Percentiles rank a stretch among this genome's conserved stretches.
Conservation (phyloP, 2,797 vertebrate species). For the Danio tinwini region DNA sequence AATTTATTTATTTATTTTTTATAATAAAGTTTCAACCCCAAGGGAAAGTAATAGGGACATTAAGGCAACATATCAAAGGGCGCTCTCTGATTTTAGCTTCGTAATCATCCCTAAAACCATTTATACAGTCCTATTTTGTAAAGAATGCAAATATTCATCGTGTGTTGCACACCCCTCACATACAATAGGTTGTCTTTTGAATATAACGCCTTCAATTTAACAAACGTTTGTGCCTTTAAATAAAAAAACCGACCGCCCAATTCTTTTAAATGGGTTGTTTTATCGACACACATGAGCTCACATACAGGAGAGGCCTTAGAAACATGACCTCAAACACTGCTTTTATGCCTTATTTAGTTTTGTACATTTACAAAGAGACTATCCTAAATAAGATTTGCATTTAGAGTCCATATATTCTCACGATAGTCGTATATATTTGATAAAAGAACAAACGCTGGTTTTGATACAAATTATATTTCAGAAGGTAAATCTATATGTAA, state of each 20-base stretch:
- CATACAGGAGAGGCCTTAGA: conserved; percentile 53
- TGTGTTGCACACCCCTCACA: conserved; percentile 34
- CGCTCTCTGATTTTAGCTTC: conserved; percentile 1
- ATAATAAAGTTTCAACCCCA: conserved; percentile 24
- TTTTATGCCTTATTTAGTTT: conserved; percentile 75
- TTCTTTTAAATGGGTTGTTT: conserved; percentile 46
- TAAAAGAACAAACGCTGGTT: conserved; percentile 75
- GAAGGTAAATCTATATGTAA: conserved; percentile 52
- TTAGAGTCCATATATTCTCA: conserved; percentile 50
- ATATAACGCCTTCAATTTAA: conserved; percentile 65
- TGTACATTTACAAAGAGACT: conserved; percentile 43
- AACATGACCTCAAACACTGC: conserved; percentile 60
- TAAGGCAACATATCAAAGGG: conserved; percentile 4
- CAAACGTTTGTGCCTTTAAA: conserved; percentile 76
- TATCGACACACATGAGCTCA: neutral
- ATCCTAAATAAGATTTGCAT: conserved; percentile 41
- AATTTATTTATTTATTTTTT: conserved; percentile 33
- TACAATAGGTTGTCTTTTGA: conserved; percentile 52
- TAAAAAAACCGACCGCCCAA: conserved; percentile 45
- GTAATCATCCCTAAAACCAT: conserved; percentile 1
- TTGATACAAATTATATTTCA: conserved; percentile 83
- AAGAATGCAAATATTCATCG: conserved; percentile 8
- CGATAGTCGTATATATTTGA: conserved; percentile 68
- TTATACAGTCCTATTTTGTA: conserved; percentile 11
- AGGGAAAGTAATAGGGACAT: neutral